Evolutionary conservation across 1,140 invertebrate genomes (phyloP).

Genomic region (Fopius arisanus): DNA sequence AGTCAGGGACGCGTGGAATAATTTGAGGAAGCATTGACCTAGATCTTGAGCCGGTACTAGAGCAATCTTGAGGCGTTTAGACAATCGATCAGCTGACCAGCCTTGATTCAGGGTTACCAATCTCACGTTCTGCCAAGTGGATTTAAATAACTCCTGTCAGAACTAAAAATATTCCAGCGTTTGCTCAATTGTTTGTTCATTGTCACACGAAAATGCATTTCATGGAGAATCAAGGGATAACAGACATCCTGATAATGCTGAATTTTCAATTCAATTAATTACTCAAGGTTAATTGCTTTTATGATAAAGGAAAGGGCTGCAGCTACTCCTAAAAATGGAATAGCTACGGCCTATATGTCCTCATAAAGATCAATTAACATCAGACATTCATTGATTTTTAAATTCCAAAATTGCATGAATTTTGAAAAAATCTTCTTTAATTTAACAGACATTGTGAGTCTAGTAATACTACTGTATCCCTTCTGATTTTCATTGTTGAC

Average conservation of each 20-base stretch:
- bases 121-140: conserved; percentile 26
- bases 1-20: conserved; percentile 7
- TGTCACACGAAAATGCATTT: too few relatives aligned
- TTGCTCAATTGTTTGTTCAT: conserved; percentile 10
- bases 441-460: too few relatives aligned
- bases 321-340: too few relatives aligned
- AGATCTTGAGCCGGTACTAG: not conserved
- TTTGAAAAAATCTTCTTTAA: too few relatives aligned
- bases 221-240: conserved; percentile 24
- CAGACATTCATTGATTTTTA: too few relatives aligned
- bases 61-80: not conserved
- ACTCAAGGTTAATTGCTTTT: too few relatives aligned
- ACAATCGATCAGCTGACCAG: conserved; percentile 35
- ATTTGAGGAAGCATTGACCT: conserved; percentile 30
- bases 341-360: too few relatives aligned
- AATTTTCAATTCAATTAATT: conserved; percentile 24
- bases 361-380: too few relatives aligned
- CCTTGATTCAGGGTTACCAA: conserved; percentile 36
- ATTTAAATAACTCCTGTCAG: conserved; percentile 12
- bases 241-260: too few relatives aligned
- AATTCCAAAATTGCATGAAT: too few relatives aligned
- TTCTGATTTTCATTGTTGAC: too few relatives aligned
- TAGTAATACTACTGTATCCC: too few relatives aligned
- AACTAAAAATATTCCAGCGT: conserved; percentile 18
- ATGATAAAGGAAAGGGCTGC: not conserved